A percentile compares a stretch with the other conserved stretches of the same genome.
phyloP scores from a whole-genome alignment of 2,888 invertebrate species.

The Creontiades dilutus region DNA sequence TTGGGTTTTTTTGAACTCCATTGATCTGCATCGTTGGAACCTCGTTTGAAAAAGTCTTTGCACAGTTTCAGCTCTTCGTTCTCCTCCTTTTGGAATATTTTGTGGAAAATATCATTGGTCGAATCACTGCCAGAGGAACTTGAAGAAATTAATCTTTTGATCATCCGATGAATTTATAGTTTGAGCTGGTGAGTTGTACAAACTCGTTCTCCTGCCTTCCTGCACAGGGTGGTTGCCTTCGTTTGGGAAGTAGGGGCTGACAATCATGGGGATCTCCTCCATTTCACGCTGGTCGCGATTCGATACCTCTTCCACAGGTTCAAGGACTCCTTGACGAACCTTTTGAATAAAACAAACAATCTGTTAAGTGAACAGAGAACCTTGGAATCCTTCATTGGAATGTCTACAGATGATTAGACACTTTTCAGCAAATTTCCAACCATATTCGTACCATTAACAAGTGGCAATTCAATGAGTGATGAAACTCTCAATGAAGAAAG shows the following conservation, averaged over 20 bases:
- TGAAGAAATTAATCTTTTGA: not conserved
- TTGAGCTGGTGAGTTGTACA: not conserved
- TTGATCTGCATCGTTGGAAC: too few relatives aligned
- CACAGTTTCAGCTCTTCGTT: slow-evolving; percentile 15
- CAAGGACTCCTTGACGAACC: slow-evolving; percentile 15
- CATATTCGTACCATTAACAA: too few relatives aligned
- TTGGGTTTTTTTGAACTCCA: not conserved
- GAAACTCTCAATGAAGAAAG: too few relatives aligned
- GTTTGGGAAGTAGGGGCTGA: slow-evolving; percentile 63
- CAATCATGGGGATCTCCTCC: slow-evolving; percentile 41
- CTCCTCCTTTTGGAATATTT: not conserved
- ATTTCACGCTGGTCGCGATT: slow-evolving; percentile 3
- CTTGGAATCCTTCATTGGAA: too few relatives aligned
- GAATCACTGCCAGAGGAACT: not conserved
- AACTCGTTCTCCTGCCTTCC: slow-evolving; percentile 21
- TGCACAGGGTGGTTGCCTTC: slow-evolving; percentile 54
- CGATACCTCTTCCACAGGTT: slow-evolving; percentile 24
- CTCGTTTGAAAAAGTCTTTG: slow-evolving; percentile 30
- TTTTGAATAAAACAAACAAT: too few relatives aligned
- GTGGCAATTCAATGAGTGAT: too few relatives aligned
- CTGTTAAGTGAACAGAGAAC: too few relatives aligned
- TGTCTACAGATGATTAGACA: too few relatives aligned
- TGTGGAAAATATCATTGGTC: not conserved
- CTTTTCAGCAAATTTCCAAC: too few relatives aligned
- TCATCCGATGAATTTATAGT: not conserved